Conservation (phyloP, 1,140 invertebrate species). For the Plectrocnemia conspersa region DNA sequence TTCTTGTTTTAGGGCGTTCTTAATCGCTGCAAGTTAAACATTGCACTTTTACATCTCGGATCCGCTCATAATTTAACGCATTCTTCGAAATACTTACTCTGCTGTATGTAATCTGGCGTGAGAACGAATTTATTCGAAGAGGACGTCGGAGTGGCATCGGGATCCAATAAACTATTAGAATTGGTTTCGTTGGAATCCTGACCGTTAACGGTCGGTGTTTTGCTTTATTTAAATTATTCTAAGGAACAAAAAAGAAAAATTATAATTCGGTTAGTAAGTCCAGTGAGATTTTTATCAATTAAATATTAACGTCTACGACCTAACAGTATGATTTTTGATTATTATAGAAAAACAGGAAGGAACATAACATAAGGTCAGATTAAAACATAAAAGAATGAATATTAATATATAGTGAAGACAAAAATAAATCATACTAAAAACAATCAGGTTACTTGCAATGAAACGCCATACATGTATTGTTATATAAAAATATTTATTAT, state of each 20-base stretch:
- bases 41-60: conserved; percentile 1
- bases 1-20: conserved; percentile 77
- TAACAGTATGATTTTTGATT: too few relatives aligned
- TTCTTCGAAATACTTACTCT: conserved; percentile 60
- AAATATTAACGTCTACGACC: too few relatives aligned
- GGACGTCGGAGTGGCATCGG: conserved; percentile 42
- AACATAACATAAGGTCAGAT: too few relatives aligned
- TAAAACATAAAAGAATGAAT: too few relatives aligned
- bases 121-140: conserved; percentile 71
- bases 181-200: conserved; percentile 38
- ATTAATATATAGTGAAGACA: conserved; percentile 14
- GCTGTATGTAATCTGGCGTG: conserved; percentile 83
- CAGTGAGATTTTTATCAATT: too few relatives aligned
- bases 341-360: too few relatives aligned
- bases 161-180: conserved; percentile 29
- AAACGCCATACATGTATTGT: conserved; percentile 37
- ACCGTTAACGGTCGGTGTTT: too few relatives aligned
- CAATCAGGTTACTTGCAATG: conserved; percentile 33
- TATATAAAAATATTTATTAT: conserved; percentile 35
- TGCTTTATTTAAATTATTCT: too few relatives aligned
- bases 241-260: too few relatives aligned
- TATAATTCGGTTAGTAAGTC: too few relatives aligned
- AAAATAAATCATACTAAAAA: conserved; percentile 17
- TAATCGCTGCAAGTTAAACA: conserved; percentile 59
- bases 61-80: conserved; percentile 22